Evolutionary conservation across 2,113 vertebrate genomes (phyloP).

Genomic region (Pithys albifrons): DNA sequence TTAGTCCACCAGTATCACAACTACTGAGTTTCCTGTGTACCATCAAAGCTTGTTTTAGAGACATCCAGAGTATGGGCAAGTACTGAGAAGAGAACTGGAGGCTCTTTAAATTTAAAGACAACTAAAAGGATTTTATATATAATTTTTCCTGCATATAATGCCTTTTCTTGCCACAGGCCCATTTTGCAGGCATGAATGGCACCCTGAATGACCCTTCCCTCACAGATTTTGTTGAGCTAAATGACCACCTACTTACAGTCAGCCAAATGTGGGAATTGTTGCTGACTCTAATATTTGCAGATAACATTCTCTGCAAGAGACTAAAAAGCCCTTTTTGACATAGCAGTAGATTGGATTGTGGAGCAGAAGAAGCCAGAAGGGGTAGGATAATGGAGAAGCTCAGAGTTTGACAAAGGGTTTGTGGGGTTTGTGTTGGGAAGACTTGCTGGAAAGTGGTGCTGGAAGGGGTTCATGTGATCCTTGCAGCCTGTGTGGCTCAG

Average conservation of each 20-base stretch:
- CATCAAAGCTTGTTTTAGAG: not conserved
- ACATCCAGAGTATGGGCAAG: not conserved
- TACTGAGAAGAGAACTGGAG: not conserved
- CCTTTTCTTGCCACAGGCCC: not conserved
- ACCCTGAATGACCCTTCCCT: not conserved
- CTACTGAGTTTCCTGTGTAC: not conserved
- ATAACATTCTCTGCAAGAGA: not conserved
- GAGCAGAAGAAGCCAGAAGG: not conserved
- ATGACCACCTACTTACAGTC: not conserved
- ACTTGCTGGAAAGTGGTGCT: not conserved
- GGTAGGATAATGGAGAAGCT: not conserved
- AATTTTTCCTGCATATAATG: not conserved
- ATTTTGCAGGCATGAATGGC: not conserved
- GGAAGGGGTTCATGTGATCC: not conserved
- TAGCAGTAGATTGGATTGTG: not conserved
- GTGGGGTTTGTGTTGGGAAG: not conserved
- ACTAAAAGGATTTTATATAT: not conserved
- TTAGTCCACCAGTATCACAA: not conserved
- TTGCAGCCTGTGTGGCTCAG: not conserved
- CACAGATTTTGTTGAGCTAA: slow-evolving; percentile 14
- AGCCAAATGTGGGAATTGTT: not conserved
- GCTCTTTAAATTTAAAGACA: not conserved
- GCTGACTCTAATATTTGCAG: slow-evolving; percentile 16
- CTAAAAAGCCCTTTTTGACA: not conserved
- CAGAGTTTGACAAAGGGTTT: not conserved